Evolutionary conservation across 2,113 vertebrate genomes (phyloP).

Genomic region (Sinocyclocheilus maitianheensis): DNA sequence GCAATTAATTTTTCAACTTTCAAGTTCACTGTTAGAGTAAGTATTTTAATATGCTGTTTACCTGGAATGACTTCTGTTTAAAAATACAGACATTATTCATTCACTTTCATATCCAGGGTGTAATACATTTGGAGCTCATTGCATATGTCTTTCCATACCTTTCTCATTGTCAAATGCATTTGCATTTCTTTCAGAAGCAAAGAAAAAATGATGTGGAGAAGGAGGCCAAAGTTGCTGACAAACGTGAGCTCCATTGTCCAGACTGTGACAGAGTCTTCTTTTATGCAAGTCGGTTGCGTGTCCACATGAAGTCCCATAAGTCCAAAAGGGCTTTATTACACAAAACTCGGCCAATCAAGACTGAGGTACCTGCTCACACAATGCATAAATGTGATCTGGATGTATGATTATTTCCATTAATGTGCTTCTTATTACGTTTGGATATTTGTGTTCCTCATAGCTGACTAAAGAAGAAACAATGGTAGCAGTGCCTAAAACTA

Average conservation of each 20-base stretch:
- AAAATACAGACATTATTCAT: not conserved
- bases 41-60: not conserved
- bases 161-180: not conserved
- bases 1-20: not conserved
- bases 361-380: slow-evolving; percentile 11
- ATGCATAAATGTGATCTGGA: not conserved
- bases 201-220: not conserved
- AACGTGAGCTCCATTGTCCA: not conserved
- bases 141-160: not conserved
- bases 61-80: not conserved
- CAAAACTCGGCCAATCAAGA: not conserved
- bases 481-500: not conserved
- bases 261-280: not conserved
- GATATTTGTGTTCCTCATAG: slow-evolving; percentile 36
- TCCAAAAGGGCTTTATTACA: not conserved
- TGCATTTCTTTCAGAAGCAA: slow-evolving; percentile 8
- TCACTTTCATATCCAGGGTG: not conserved
- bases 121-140: not conserved
- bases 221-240: not conserved
- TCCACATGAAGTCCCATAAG: slow-evolving; percentile 42
- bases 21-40: not conserved
- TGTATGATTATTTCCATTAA: not conserved
- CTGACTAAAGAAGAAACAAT: no score
- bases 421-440: not conserved
- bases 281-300: slow-evolving; percentile 6